Evolutionary conservation across 2,113 vertebrate species (phyloP).

Genomic region (Ammodramus savannarum): DNA sequence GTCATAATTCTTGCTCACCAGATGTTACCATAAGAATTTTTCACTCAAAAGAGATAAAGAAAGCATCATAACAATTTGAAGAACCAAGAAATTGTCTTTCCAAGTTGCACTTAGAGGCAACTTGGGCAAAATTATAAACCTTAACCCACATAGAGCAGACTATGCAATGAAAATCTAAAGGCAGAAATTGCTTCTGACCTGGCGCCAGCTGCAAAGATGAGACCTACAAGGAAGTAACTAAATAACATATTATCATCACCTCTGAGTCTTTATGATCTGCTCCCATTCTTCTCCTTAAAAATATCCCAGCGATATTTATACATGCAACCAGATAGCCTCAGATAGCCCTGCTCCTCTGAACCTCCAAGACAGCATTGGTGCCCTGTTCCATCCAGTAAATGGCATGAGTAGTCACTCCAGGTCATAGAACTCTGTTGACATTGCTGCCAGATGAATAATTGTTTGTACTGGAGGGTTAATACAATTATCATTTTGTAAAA

Average conservation of each 20-base stretch:
- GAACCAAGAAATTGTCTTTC: not conserved
- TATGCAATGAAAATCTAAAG: not conserved
- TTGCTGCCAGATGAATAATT: not conserved
- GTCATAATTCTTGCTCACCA: not conserved
- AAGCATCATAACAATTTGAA: not conserved
- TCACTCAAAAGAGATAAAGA: not conserved
- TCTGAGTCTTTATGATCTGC: not conserved
- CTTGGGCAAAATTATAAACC: not conserved
- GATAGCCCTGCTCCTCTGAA: not conserved
- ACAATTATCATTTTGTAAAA: not conserved
- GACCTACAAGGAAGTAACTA: not conserved
- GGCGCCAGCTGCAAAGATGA: accelerated
- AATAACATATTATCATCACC: no score
- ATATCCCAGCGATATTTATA: not conserved
- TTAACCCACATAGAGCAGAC: not conserved
- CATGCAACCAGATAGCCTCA: not conserved
- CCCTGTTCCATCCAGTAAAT: not conserved
- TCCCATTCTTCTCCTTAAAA: not conserved
- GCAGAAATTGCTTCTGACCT: not conserved
- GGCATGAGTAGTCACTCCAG: not conserved
- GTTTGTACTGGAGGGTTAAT: not conserved
- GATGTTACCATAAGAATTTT: not conserved
- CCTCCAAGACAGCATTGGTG: not conserved
- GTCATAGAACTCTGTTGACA: not conserved
- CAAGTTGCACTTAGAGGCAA: not conserved